Conservation (phyloP, 1,140 invertebrate genomes). For the Cydia pomonella region DNA sequence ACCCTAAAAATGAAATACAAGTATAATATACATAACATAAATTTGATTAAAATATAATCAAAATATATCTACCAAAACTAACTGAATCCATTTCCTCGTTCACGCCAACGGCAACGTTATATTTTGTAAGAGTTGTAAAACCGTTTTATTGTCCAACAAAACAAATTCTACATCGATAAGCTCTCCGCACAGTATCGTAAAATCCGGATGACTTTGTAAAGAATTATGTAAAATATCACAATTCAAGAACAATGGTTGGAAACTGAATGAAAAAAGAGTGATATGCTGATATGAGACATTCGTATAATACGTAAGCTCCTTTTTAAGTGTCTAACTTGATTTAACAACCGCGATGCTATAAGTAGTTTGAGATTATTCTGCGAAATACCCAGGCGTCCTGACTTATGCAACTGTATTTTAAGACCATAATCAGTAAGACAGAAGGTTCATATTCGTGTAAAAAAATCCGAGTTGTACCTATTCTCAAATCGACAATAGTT, state of each 20-base stretch:
- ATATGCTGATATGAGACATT: no score
- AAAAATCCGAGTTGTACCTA: no score
- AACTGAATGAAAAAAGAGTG: background rate
- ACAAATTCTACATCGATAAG: slow-evolving; percentile 38
- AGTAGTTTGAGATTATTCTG: no score
- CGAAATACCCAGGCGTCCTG: no score
- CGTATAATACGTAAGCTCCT: no score
- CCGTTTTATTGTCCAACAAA: slow-evolving; percentile 38
- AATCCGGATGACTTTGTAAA: slow-evolving; percentile 37
- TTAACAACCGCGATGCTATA: no score
- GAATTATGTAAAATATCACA: slow-evolving; percentile 35
- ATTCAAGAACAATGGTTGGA: slow-evolving; percentile 2
- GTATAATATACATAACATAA: background rate
- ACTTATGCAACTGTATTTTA: no score
- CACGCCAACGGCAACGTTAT: background rate
- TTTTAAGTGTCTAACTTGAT: no score
- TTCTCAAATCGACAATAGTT: no score
- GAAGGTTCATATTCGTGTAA: no score
- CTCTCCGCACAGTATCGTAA: slow-evolving; percentile 36
- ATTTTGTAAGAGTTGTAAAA: slow-evolving; percentile 36
- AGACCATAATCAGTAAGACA: no score
- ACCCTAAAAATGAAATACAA: no score
- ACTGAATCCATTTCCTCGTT: slow-evolving; percentile 13
- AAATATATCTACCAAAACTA: slow-evolving; percentile 9
- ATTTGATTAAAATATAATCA: background rate